Conservation (phyloP, 2,797 vertebrate species). For the Hydrophis major region DNA sequence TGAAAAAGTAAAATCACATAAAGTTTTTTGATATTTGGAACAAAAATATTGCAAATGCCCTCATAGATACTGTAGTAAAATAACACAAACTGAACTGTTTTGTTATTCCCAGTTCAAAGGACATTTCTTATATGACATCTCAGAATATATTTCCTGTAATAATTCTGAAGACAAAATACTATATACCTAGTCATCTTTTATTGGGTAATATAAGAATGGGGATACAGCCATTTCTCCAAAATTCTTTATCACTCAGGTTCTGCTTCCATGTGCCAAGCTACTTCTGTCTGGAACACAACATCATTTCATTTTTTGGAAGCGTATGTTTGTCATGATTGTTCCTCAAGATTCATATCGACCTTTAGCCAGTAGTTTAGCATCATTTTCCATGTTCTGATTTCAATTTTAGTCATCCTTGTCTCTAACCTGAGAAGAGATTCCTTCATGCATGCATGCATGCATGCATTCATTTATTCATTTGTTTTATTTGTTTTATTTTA, state of each 20-base stretch:
- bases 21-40: neutral
- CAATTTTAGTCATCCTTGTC: neutral
- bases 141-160: neutral
- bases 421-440: neutral
- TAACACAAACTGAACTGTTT: neutral
- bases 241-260: neutral
- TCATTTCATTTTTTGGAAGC: neutral
- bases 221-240: neutral
- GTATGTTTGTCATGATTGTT: neutral
- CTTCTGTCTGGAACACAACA: neutral
- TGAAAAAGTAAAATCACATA: neutral
- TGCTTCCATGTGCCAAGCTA: neutral
- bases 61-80: neutral
- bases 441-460: neutral
- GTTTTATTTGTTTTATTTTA: too few relatives aligned
- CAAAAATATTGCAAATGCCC: neutral
- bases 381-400: neutral
- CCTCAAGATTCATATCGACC: neutral
- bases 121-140: neutral
- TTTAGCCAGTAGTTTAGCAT: neutral
- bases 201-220: neutral
- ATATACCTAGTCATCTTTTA: neutral
- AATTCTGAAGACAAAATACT: neutral
- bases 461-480: neutral
- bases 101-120: neutral